These are phyloP conservation scores for Colaptes auratus DNA, from an alignment of 2,113 vertebrate genomes.

Conservation along the genomic window DNA sequence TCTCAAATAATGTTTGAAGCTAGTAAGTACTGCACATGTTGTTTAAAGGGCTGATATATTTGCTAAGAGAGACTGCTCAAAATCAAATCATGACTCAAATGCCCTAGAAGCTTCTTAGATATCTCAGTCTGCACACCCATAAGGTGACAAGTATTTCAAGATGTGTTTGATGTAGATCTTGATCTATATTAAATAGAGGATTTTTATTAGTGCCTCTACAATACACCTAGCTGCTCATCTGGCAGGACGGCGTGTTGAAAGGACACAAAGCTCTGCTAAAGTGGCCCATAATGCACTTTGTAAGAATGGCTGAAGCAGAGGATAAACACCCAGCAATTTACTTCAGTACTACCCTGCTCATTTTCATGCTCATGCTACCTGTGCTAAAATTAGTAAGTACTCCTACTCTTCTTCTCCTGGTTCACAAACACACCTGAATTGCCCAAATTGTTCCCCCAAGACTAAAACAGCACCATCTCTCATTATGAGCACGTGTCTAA, in stretches of 20 bases:
- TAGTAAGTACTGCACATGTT: background rate
- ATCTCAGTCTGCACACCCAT: background rate
- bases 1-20: background rate
- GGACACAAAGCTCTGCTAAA: background rate
- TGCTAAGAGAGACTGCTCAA: background rate
- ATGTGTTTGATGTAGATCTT: background rate
- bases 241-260: background rate
- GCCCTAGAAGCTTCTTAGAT: background rate
- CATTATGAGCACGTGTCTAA: background rate
- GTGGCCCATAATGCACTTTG: background rate
- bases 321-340: background rate
- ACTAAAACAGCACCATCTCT: background rate
- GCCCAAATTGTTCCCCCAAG: background rate
- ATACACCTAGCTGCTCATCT: background rate
- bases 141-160: background rate
- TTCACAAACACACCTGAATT: background rate
- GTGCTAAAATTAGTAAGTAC: background rate
- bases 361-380: background rate
- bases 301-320: background rate
- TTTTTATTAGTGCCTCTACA: background rate
- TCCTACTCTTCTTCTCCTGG: background rate
- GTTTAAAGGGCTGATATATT: background rate
- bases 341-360: background rate
- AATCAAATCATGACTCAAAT: background rate
- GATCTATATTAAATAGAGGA: background rate